Conservation (phyloP, 2,797 vertebrate species). For the Pogoniulus pusillus region DNA sequence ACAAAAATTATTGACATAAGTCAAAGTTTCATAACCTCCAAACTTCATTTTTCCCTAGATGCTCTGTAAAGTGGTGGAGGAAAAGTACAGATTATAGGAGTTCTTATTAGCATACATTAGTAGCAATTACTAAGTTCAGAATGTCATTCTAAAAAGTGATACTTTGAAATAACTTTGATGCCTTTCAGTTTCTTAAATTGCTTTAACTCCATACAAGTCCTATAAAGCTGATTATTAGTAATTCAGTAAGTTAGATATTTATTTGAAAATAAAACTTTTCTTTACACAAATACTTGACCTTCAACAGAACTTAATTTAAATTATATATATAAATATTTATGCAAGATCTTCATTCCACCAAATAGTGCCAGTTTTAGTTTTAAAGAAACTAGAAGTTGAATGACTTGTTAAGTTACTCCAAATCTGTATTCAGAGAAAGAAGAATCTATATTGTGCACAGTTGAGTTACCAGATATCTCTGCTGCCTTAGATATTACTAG, state of each 20-base stretch:
- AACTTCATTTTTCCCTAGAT: neutral
- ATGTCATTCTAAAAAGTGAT: neutral
- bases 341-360: neutral
- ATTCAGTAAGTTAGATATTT: neutral
- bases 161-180: neutral
- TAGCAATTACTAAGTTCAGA: neutral
- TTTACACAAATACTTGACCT: neutral
- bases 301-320: neutral
- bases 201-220: neutral
- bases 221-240: neutral
- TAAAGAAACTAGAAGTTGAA: neutral
- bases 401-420: neutral
- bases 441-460: neutral
- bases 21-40: neutral
- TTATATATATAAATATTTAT: neutral
- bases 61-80: neutral
- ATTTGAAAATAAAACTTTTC: neutral
- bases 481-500: neutral
- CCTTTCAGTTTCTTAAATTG: neutral
- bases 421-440: neutral
- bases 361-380: neutral
- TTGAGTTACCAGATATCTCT: neutral
- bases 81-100: neutral
- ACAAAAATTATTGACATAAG: neutral
- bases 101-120: neutral